Evolutionary conservation across 2,888 invertebrate species (phyloP).

Genomic region (Diplolepis rosae): DNA sequence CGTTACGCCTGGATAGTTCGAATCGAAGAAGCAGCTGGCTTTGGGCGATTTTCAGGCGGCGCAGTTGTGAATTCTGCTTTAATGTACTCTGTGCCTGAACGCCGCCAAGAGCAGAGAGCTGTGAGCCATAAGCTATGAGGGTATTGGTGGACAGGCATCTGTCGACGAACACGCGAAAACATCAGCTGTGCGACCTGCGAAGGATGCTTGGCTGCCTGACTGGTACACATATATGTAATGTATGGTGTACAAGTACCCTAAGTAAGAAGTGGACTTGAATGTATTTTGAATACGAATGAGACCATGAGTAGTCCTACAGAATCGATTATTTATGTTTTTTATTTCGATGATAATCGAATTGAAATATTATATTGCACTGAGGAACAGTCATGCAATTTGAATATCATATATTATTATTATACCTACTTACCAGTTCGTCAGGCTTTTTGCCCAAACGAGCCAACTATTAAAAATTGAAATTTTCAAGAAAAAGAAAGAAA

Average conservation of each 20-base stretch:
- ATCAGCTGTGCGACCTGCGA: conserved; percentile 62
- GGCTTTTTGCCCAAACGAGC: no score
- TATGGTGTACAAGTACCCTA: background rate
- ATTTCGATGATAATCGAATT: background rate
- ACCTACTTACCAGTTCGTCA: background rate
- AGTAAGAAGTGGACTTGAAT: no score
- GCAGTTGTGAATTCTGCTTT: background rate
- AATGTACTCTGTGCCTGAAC: background rate
- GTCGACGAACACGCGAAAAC: conserved; percentile 65
- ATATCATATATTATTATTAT: conserved; percentile 9
- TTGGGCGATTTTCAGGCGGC: conserved; percentile 12
- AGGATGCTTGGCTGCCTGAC: conserved; percentile 43
- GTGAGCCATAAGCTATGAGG: conserved; percentile 14
- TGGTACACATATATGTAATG: background rate
- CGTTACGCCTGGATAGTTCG: conserved; percentile 7
- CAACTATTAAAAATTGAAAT: no score
- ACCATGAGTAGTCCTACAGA: no score
- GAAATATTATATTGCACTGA: conserved; percentile 10
- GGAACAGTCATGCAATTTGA: background rate
- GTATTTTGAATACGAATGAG: no score
- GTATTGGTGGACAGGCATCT: conserved; percentile 56
- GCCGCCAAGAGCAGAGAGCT: background rate
- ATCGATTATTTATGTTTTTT: background rate
- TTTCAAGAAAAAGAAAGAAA: no score
- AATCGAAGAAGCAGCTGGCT: conserved; percentile 11